Evolutionary conservation across 2,797 vertebrate genomes (phyloP).

Genomic region (Paramormyrops hopkinsi): DNA sequence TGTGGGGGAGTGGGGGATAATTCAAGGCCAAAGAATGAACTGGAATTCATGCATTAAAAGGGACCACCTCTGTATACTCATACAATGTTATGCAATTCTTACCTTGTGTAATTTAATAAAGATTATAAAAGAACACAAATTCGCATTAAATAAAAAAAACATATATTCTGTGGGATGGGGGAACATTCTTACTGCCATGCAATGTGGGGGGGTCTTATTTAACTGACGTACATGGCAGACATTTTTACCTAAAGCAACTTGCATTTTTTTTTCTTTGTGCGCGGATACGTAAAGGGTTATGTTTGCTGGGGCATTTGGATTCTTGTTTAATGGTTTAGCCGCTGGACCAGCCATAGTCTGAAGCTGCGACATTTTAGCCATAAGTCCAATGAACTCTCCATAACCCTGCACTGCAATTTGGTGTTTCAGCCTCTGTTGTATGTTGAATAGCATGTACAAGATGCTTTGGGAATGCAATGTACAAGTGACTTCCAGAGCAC

Average conservation of each 20-base stretch:
- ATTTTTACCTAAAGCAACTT: not conserved
- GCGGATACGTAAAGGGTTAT: not conserved
- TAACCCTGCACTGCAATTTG: not conserved
- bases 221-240: not conserved
- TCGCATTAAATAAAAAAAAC: conserved; percentile 51
- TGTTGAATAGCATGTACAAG: not conserved
- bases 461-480: not conserved
- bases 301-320: not conserved
- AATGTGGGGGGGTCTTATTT: not conserved
- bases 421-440: not conserved
- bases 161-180: conserved; percentile 30
- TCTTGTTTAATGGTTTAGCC: not conserved
- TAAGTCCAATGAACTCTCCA: not conserved
- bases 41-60: not conserved
- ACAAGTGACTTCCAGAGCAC: not conserved
- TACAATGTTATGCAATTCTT: conserved; percentile 55
- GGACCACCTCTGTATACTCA: conserved; percentile 36
- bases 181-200: not conserved
- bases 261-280: not conserved
- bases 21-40: not conserved
- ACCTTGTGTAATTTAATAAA: conserved; percentile 38
- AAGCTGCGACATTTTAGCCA: not conserved
- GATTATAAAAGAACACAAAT: conserved; percentile 53
- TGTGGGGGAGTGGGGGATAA: not conserved
- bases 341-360: not conserved